Evolutionary conservation across 1,140 invertebrate genomes (phyloP).

Genomic region (Sesamia nonagrioides): DNA sequence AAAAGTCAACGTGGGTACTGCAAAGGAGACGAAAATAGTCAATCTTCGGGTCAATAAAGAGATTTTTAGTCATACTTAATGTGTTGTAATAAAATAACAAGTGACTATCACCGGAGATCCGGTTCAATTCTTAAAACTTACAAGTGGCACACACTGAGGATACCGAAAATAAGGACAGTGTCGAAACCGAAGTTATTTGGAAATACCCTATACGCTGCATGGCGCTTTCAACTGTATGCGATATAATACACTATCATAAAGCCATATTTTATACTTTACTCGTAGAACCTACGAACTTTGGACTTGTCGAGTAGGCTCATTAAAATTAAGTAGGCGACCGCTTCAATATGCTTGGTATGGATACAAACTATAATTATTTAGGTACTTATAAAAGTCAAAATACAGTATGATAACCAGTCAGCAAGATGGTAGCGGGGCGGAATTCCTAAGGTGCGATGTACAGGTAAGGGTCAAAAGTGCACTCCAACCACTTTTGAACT

Average conservation of each 20-base stretch:
- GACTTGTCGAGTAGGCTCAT: too few species aligned
- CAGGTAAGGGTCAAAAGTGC: too few species aligned
- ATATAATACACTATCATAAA: neutral
- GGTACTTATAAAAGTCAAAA: too few species aligned
- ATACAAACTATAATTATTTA: neutral
- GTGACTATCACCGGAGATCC: neutral
- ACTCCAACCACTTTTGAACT: too few species aligned
- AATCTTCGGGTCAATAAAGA: too few species aligned
- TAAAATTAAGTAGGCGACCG: neutral
- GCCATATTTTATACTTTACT: neutral
- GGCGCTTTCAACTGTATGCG: neutral
- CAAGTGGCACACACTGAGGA: neutral
- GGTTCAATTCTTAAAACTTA: neutral
- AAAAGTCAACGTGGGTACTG: too few species aligned
- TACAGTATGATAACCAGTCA: too few species aligned
- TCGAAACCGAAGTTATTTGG: neutral
- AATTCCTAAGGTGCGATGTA: too few species aligned
- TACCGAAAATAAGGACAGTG: neutral
- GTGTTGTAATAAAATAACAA: too few species aligned
- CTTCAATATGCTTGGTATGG: neutral
- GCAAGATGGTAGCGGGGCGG: too few species aligned
- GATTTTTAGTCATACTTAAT: too few species aligned
- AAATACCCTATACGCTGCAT: neutral
- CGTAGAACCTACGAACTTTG: neutral
- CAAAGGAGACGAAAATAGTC: too few species aligned